Conservation (phyloP, 2,888 invertebrate species). For the Ectropis crepuscularia region DNA sequence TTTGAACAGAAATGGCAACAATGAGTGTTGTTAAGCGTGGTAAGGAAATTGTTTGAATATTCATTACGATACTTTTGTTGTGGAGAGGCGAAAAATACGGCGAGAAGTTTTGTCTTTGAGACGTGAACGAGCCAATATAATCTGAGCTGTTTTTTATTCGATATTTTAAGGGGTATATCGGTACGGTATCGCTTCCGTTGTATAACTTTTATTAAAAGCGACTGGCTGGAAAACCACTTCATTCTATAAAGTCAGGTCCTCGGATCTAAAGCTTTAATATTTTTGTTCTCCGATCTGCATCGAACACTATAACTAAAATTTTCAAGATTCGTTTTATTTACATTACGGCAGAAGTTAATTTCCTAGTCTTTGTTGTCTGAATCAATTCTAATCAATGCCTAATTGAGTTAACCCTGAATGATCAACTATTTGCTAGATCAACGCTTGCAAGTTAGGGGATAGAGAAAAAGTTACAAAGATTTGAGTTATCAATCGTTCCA, state of each 20-base stretch:
- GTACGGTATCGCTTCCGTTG: constrained; percentile 11
- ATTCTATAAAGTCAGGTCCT: neutral
- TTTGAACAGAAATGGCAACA: constrained; percentile 28
- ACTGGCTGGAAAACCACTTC: neutral
- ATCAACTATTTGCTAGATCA: neutral
- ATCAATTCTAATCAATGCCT: neutral
- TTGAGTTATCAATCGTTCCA: neutral
- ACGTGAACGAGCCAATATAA: constrained; percentile 18
- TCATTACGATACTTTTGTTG: constrained; percentile 35
- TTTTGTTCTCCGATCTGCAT: too few relatives aligned
- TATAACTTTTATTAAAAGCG: neutral
- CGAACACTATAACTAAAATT: neutral
- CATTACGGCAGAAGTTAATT: neutral
- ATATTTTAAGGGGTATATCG: neutral
- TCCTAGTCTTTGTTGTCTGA: constrained; percentile 16
- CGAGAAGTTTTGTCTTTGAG: constrained; percentile 31
- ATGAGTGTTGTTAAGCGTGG: constrained; percentile 22
- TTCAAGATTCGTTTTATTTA: neutral
- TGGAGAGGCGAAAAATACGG: constrained; percentile 20
- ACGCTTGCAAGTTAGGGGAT: neutral
- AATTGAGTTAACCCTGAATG: constrained; percentile 4
- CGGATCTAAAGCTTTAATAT: too few relatives aligned
- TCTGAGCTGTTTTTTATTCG: constrained; percentile 10
- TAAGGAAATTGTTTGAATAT: constrained; percentile 35
- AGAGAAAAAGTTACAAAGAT: neutral